These are phyloP conservation scores for Diorhabda carinulata DNA, from an alignment of 1,140 invertebrate species.

Conservation along the genomic window DNA sequence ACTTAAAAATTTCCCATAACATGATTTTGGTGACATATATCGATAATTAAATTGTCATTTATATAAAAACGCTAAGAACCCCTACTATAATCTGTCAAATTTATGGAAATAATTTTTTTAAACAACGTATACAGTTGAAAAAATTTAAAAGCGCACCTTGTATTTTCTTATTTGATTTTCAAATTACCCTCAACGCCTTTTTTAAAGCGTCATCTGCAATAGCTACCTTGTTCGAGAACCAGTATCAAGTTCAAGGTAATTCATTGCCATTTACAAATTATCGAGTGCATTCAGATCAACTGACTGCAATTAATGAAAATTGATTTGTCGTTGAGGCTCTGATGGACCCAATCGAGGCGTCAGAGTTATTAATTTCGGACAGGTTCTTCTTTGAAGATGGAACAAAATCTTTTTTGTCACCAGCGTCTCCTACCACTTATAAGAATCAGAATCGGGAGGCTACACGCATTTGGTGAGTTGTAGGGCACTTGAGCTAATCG, in stretches of 20 bases:
- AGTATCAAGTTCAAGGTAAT: conserved; percentile 33
- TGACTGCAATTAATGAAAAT: conserved; percentile 5
- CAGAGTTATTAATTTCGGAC: conserved; percentile 8
- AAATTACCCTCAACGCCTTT: neutral
- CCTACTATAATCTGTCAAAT: too few relatives aligned
- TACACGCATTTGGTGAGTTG: conserved; percentile 26
- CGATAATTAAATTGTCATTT: too few relatives aligned
- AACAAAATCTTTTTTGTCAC: neutral
- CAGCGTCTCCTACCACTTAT: conserved; percentile 18
- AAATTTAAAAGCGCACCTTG: neutral
- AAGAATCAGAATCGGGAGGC: conserved; percentile 23
- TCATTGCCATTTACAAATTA: conserved; percentile 32
- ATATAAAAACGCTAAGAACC: too few relatives aligned
- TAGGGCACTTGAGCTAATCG: neutral
- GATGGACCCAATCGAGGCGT: neutral
- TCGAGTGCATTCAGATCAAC: conserved; percentile 17
- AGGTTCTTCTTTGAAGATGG: conserved; percentile 3
- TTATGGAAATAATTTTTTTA: too few relatives aligned
- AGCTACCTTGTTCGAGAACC: neutral
- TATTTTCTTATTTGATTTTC: neutral
- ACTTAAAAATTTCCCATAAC: too few relatives aligned
- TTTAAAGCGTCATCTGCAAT: neutral
- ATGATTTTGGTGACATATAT: too few relatives aligned
- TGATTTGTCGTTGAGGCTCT: conserved; percentile 3
- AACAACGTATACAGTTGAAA: too few relatives aligned